Conservation (phyloP, 2,888 invertebrate species). For the Branchinecta sandiegonensis region DNA sequence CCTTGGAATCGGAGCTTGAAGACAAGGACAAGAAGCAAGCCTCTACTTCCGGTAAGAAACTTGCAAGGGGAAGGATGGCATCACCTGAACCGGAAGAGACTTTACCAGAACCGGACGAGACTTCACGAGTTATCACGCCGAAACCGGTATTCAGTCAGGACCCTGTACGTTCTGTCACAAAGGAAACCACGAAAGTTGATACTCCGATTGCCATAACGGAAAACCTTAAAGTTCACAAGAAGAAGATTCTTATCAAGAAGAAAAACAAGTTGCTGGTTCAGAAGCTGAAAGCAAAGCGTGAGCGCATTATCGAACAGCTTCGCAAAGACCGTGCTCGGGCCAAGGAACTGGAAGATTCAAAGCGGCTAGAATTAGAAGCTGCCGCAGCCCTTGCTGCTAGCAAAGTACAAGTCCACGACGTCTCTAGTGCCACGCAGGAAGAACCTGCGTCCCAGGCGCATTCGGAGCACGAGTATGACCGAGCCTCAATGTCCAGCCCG, state of each 20-base stretch:
- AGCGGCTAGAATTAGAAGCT: conserved; percentile 38
- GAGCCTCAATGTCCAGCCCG: neutral
- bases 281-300: conserved; percentile 19
- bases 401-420: conserved; percentile 27
- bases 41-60: neutral
- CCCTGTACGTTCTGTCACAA: conserved; percentile 12
- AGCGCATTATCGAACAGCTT: conserved; percentile 23
- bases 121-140: conserved; percentile 33
- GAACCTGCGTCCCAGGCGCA: neutral
- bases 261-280: conserved; percentile 5
- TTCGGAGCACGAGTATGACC: neutral
- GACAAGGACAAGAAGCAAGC: neutral
- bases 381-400: conserved; percentile 32
- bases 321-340: conserved; percentile 24
- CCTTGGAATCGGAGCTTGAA: too few relatives aligned
- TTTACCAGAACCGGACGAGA: neutral
- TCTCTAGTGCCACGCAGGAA: conserved; percentile 21
- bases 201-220: conserved; percentile 18
- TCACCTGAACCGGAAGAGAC: neutral
- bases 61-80: neutral
- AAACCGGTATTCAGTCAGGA: conserved; percentile 27
- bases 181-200: conserved; percentile 19
- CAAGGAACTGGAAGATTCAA: conserved; percentile 35
- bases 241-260: conserved; percentile 2
- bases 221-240: conserved; percentile 14